phyloP scores from a whole-genome alignment of 2,888 invertebrate species.

The Pheosia gnoma region DNA sequence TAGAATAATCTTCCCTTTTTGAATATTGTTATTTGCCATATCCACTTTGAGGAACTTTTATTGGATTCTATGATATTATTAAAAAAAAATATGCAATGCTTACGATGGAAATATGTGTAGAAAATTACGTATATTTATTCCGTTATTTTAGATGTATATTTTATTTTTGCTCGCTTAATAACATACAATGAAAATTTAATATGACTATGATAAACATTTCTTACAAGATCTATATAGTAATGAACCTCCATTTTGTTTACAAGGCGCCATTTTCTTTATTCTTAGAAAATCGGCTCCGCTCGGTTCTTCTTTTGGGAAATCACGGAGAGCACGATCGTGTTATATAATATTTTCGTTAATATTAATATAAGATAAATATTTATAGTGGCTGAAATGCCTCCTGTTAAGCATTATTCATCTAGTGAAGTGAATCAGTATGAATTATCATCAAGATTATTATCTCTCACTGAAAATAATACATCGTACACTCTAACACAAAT shows the following conservation, averaged over 20 bases:
- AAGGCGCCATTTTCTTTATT: conserved; percentile 53
- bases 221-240: conserved; percentile 35
- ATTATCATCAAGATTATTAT: conserved; percentile 79
- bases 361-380: conserved; percentile 74
- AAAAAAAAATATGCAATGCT: no score
- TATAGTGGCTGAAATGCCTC: conserved; percentile 74
- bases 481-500: conserved; percentile 84
- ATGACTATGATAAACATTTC: conserved; percentile 23
- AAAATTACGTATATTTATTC: background rate
- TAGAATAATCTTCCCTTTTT: no score
- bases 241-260: conserved; percentile 58
- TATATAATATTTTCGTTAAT: conserved; percentile 62
- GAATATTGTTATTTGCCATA: no score
- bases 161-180: background rate
- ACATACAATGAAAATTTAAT: conserved; percentile 3
- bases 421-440: conserved; percentile 83
- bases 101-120: no score
- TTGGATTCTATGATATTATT: no score
- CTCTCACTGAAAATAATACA: conserved; percentile 78
- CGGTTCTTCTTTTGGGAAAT: conserved; percentile 64
- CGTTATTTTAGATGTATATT: background rate
- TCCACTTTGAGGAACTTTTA: no score
- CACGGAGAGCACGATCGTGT: conserved; percentile 49
- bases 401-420: conserved; percentile 77
- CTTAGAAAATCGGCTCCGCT: conserved; percentile 32